Percentiles rank a stretch among this genome's conserved stretches.
Conservation (phyloP, 1,140 invertebrate species). For the Brachionus sp. region DNA sequence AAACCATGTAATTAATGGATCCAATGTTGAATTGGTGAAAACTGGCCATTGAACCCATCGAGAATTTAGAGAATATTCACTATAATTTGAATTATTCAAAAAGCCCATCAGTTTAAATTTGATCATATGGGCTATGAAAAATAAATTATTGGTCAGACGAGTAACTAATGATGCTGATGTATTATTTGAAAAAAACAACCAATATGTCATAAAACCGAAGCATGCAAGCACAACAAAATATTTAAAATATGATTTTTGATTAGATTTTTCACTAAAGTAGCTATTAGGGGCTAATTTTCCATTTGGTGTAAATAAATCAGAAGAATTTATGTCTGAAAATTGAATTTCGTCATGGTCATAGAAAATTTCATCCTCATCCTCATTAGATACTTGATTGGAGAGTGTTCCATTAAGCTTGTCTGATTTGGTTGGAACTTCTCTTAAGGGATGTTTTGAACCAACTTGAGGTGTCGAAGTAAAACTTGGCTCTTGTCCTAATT, state of each 20-base stretch:
- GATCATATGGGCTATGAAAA: background rate
- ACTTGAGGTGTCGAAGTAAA: conserved; percentile 7
- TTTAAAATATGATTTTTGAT: background rate
- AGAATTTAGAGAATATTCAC: background rate
- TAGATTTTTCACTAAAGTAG: background rate
- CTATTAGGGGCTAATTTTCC: background rate
- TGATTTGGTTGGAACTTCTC: background rate
- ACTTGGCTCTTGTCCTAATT: background rate
- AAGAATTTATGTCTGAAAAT: background rate
- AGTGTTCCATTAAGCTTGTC: background rate
- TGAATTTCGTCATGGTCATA: conserved; percentile 29
- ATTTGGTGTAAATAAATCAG: background rate
- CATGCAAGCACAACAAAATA: conserved; percentile 1
- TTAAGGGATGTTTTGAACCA: background rate
- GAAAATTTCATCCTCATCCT: background rate
- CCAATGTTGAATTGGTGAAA: background rate
- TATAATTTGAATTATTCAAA: background rate
- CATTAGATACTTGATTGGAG: background rate
- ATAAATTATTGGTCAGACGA: background rate
- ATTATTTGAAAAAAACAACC: background rate
- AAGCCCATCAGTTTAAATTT: background rate
- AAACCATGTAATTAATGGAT: conserved; percentile 30
- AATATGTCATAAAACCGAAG: conserved; percentile 31
- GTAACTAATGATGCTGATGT: background rate
- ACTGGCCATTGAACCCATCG: background rate